Evolutionary conservation across 2,888 invertebrate genomes (phyloP), one percentile per base, ranked within the genome.

Genomic region (Orchesella flavescens): DNA sequence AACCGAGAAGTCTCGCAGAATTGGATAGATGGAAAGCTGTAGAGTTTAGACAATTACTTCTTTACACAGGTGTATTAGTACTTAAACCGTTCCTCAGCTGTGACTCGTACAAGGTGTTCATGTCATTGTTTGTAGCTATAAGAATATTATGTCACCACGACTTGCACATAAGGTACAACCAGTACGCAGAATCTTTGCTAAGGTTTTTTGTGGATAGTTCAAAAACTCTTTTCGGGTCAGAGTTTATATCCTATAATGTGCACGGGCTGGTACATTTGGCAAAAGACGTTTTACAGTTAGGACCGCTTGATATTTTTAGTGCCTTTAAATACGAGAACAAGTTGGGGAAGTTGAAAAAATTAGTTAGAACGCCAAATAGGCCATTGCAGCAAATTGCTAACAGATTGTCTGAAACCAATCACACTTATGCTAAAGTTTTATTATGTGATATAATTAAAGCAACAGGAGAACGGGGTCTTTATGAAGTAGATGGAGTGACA

Each of bases 251-350:
- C n/a, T 88, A 86, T 68, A 89, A 88, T 85, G 83, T 88, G 3
- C 88, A 88, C 78, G 65, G 82, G 3, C 59, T 88, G 10, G 65
- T 87, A 21, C 88, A 88, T 85, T 59, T 88, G 12, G 83, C 87
- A 21, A 55, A 83, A 49, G 89, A 88, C 84, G 86, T 80, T 4
- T n/a, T 15, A 43, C 74, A 57, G 17, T 85, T 81, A 83, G 88
- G 88, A 1, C 17, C 19, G 10, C 79, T 89, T 17, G 87, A 89
- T 46, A 74, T 24, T n/a, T 85, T 83, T 49, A 87, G 87, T 49
- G 71, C 82, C 1, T 89, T 89, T 83, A 72, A 79, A 17, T 88
- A 86, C 86, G 88, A 88, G 77, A 87, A 82, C 63, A 86, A 71
- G 44, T 61, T 89, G 23, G 84, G 84, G 0, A 79, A 71, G 46